Evolutionary conservation across 2,113 vertebrate genomes (phyloP), one percentile per base, ranked within the genome.

Genomic region (Cyphomyrus plagiostoma): DNA sequence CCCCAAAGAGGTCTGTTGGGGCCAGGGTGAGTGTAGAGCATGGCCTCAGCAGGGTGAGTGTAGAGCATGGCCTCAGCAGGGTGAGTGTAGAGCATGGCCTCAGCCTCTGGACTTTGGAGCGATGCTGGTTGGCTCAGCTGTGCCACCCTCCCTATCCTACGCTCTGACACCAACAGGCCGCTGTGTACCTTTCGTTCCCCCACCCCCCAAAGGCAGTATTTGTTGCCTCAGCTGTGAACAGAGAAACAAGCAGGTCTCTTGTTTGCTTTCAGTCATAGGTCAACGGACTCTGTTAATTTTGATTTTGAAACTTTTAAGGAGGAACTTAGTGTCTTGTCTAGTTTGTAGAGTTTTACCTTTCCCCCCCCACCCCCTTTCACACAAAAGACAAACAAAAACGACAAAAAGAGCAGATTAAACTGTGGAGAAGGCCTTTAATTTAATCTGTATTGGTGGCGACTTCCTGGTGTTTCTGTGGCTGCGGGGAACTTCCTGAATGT

Each of bases 291-390:
- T 58, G 35, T 89, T 39, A 26, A 13, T 89, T 84, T 56, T 90
- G 92, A 90, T 94, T 94, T 90, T 93, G 83, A 91, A 91, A 90
- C 92, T 93, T 88, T 92, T 92, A 91, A 83, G 42, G 56, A 77
- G 49, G 35, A 89, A 89, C 39, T 77, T 89, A 91, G 91, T 86
- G 91, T 94, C 66, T 94, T 91, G 92, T 42, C 89, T 89, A 91
- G 91, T 92, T 93, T 94, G 94, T 96, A 95, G 94, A 93, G 92
- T 94, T 93, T 80, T 91, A 94, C 70, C 86, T 45, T 42, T 23
- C 46, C 66, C 46, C 35, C 48, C 90, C 94, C 87, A 23, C 80
- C 77, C 80, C 23, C 56, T 88, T 88, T 90, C 87, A 88, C 87
- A 90, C 50, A 88, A 90, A 90, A 90, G 50, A 92, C 19, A 84